Percentiles rank a stretch among this genome's conserved stretches.
Evolutionary conservation across 2,888 invertebrate species (phyloP).

Genomic region (Ellobium chinense): DNA sequence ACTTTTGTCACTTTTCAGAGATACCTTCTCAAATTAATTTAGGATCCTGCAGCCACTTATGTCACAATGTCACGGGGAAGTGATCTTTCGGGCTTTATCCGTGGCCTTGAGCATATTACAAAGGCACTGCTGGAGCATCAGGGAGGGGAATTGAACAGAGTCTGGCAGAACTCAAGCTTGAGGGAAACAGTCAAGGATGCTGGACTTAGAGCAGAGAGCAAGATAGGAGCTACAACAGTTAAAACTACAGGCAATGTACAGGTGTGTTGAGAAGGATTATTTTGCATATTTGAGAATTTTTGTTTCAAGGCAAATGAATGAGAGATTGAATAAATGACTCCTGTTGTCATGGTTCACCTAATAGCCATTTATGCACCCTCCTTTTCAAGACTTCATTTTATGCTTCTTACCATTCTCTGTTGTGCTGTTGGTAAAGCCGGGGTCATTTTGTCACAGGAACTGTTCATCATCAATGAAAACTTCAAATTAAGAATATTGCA

Average conservation of each 20-base stretch:
- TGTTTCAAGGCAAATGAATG: background rate
- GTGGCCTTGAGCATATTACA: constrained; percentile 69
- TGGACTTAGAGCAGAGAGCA: constrained; percentile 39
- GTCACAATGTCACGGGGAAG: constrained; percentile 61
- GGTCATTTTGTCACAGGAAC: too few relatives aligned
- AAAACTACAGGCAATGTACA: background rate
- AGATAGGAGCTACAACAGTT: constrained; percentile 3
- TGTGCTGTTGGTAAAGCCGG: too few relatives aligned
- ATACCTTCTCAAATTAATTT: background rate
- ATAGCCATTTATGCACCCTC: too few relatives aligned
- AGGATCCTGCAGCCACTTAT: background rate
- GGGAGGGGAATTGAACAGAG: constrained; percentile 59
- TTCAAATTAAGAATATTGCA: too few relatives aligned
- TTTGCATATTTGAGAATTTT: background rate
- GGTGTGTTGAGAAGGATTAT: background rate
- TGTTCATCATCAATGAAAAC: too few relatives aligned
- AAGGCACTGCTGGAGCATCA: constrained; percentile 66
- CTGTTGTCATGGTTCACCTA: too few relatives aligned
- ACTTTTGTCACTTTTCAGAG: background rate
- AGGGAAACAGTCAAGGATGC: constrained; percentile 57
- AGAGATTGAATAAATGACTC: too few relatives aligned
- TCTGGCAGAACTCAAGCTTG: constrained; percentile 74
- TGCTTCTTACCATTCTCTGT: too few relatives aligned
- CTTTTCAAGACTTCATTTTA: too few relatives aligned
- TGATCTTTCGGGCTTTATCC: constrained; percentile 71